Evolutionary conservation across 2,797 vertebrate genomes (phyloP).

Genomic region (Tadarida brasiliensis): DNA sequence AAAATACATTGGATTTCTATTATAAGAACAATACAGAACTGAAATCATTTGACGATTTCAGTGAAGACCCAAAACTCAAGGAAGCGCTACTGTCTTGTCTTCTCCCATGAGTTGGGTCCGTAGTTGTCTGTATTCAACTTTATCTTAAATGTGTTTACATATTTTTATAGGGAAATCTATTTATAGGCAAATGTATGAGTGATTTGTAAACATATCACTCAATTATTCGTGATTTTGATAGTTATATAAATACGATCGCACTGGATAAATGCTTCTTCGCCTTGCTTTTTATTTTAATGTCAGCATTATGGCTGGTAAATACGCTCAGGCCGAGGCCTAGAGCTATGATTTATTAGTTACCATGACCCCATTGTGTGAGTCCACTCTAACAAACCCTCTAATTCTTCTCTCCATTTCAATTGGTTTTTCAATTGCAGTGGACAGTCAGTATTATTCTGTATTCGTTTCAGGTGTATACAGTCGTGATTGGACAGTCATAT

Average conservation of each 20-base stretch:
- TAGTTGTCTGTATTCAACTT: too few relatives aligned
- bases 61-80: neutral
- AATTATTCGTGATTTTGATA: neutral
- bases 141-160: neutral
- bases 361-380: accelerated
- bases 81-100: accelerated
- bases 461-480: too few relatives aligned
- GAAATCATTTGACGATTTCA: neutral
- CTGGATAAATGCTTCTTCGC: too few relatives aligned
- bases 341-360: neutral
- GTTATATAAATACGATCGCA: too few relatives aligned
- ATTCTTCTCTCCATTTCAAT: too few relatives aligned
- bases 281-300: neutral
- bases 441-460: too few relatives aligned
- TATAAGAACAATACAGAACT: too few relatives aligned
- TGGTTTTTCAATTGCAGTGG: too few relatives aligned
- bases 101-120: accelerated
- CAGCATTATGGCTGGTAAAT: too few relatives aligned
- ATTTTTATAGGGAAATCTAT: too few relatives aligned
- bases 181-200: neutral
- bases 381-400: neutral
- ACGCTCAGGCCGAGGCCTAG: accelerated
- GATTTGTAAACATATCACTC: neutral
- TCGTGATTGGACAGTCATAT: too few relatives aligned
- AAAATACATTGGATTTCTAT: neutral